Evolutionary conservation across 2,797 vertebrate species (phyloP), one percentile per base, ranked within the genome.

Genomic region (Myotis planiceps): DNA sequence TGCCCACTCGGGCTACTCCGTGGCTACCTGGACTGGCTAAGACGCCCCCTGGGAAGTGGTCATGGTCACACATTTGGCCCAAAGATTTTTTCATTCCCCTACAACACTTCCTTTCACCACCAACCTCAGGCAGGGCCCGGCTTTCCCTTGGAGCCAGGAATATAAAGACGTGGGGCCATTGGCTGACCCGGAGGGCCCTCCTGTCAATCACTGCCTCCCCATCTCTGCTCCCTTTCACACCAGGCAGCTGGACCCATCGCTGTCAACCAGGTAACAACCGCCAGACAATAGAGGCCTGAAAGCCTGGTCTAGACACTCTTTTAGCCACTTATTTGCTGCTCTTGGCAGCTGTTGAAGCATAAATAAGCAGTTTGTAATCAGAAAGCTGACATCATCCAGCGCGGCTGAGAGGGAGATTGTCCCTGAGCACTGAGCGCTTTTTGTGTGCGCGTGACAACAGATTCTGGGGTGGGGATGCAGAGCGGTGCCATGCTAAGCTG

Each of bases 361-460:
- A 99, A 99, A 99, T 99, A 99, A 99, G 98, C 98, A 99, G 99
- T 99, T 99, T 99, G 99, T 99, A 99, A 99, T 99, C 99, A 99
- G 99, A 99, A 99, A 98, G 99, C 99, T 99, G 99, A 99, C 99
- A 99, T 99, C 99, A 99, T 99, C 98, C 98, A 93, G 98, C 98
- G 98, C 98, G 98, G 98, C 99, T 99, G 98, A 99, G 99, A 99
- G 97, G 97, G 97, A 98, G 98, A 99, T 99, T 99, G 99, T 99
- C 99, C 98, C 98, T 98, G 98, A 98, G 98, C 98, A 98, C 98
- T 98, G 98, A 98, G 98, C 98, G 97, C 95, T 98, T 98, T 98
- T 68, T 29, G 47, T 53, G 74, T 94, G 96, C 91, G 98, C 97
- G 97, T 97, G 98, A 98, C 98, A 99, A 98, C 98, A 97, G 98